Evolutionary conservation across 2,888 invertebrate genomes (phyloP).

Genomic region (Tineola bisselliella): DNA sequence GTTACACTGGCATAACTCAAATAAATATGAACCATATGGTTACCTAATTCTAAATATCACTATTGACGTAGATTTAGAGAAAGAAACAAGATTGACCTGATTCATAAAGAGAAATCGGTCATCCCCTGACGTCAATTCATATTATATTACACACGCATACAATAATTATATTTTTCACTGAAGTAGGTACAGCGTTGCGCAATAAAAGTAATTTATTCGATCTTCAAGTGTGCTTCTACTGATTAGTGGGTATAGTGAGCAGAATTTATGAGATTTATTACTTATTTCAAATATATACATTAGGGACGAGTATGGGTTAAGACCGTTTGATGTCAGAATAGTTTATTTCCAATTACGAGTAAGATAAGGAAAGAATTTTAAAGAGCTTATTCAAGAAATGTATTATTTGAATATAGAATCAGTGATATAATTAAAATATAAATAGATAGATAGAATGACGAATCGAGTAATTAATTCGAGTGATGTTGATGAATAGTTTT

Average conservation of each 20-base stretch:
- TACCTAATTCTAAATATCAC: conserved; percentile 4
- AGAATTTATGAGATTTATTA: conserved; percentile 1
- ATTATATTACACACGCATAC: conserved; percentile 23
- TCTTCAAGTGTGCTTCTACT: not conserved
- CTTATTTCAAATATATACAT: not conserved
- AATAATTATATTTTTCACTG: conserved; percentile 5
- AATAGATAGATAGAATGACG: too few species aligned
- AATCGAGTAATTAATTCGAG: too few species aligned
- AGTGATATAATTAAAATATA: too few species aligned
- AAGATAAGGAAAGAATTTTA: not conserved
- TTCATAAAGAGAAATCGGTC: conserved; percentile 37
- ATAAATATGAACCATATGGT: not conserved
- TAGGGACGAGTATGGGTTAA: not conserved
- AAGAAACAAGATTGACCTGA: conserved; percentile 51
- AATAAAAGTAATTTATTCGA: conserved; percentile 37
- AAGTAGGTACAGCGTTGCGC: conserved; percentile 23
- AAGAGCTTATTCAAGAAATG: not conserved
- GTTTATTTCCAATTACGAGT: not conserved
- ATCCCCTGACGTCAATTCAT: conserved; percentile 49
- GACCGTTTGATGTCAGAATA: not conserved
- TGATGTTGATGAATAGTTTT: too few species aligned
- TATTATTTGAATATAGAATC: too few species aligned
- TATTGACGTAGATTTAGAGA: conserved; percentile 41
- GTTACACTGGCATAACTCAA: not conserved
- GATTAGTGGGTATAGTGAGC: not conserved